Base-by-base conservation (phyloP, 2,888 invertebrate genomes). In the Limnephilus marmoratus region DNA sequence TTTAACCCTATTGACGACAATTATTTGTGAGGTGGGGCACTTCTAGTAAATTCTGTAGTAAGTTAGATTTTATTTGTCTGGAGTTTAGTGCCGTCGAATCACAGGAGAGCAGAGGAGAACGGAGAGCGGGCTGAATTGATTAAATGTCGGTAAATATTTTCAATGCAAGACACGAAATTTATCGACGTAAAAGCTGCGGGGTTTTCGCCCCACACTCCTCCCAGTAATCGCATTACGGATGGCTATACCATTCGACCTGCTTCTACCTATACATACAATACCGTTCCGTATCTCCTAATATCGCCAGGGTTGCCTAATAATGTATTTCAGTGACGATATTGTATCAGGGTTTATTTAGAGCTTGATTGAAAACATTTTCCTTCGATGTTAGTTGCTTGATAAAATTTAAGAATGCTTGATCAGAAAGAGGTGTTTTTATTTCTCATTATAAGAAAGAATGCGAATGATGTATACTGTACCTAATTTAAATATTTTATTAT, bases 121-220 rank as follows among this genome's bases (percentile, higher is more conserved):
- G 45, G 31, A 90, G 90, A 90, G 53, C 53, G 53, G 49, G 92
- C 68, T 24, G 89, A 88, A 92, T 91, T 90, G 92, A 92, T 91
- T 92, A 89, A 91, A 92, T 90, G 91, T 92, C 85, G 90, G 90
- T 88, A 90, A 93, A 93, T 91, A 91, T 93, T 93, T 93, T 91
- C 93, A 85, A 93, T 93, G 93, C 91, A 90, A 90, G 93, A 91
- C 93, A 93, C 93, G 93, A 82, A 91, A 91, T 91, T 93, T 93
- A 93, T 93, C 91, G 93, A 91, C 93, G 86, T 68, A 90, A 86
- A 91, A 93, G 91, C 91, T 90, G 85, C 88, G 68, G 89, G 92
- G 41, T 92, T 90, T 90, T 49, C 88, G 53, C 53, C 45, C 18
- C 81, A 68, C 89, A 68, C 81, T 90, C 81, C 45, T 87, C 82